Evolutionary conservation across 2,888 invertebrate genomes (phyloP), one percentile per base, ranked within the genome.

Genomic region (Lithophane socia): DNA sequence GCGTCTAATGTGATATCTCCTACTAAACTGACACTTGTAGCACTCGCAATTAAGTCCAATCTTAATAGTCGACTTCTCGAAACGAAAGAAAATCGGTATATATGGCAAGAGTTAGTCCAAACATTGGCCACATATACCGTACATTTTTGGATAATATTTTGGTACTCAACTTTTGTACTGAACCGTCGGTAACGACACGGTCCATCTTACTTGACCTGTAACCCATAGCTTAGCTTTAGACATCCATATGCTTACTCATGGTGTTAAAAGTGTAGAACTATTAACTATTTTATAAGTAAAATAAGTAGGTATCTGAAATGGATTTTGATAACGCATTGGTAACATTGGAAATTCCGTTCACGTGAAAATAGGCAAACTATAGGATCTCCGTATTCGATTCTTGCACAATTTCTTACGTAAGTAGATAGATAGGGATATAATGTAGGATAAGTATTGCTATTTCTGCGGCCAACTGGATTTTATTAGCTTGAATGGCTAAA

Each of bases 151-250:
- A 94, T 94, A 93, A 92, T 95, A 95, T 96, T 95, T 96, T 96
- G 95, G 95, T 96, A 96, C 94, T 94, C 92, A 88, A 92, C 85
- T 95, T 96, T 96, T 96, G 95, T 96, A 96, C 93, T 94, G 87
- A 92, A 86, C 90, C 89, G 95, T 95, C 94, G 94, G 87, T 83
- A 90, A 91, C 92, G 95, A 94, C 93, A 92, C 90, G 92, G 96
- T 96, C 96, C 96, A 95, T 94, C 87, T 94, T 93, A 91, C 94
- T 94, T 92, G 92, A 94, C 92, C 91, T 94, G 13, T 90, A 94
- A 92, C 89, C 93, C 93, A 94, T 95, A 96, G 96, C 96, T 94
- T 95, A 91, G 91, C 92, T 90, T 86, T 92, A 92, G 92, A 90
- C 87, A 92, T 90, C 88, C 80, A 90, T 89, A 90, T 91, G 95